phyloP scores from a whole-genome alignment of 2,797 vertebrate species.

The Neosilurus mollespiculum region DNA sequence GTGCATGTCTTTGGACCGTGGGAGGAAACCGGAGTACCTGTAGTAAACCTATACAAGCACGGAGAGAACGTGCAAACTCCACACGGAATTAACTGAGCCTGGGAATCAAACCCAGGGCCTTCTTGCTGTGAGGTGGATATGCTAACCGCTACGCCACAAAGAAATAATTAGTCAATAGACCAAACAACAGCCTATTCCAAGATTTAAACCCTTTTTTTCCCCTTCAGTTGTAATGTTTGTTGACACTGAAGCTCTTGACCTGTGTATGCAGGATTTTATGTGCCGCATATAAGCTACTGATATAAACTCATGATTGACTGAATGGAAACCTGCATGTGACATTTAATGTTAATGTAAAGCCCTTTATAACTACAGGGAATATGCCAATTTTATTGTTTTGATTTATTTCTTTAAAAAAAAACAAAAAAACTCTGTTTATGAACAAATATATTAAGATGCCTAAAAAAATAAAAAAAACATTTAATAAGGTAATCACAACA shows the following conservation, averaged over 20 bases:
- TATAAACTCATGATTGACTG: neutral
- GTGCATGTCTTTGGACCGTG: too few relatives aligned
- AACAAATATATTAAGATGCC: neutral
- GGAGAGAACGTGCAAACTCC: too few relatives aligned
- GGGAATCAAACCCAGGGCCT: too few relatives aligned
- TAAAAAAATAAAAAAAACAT: slow-evolving; percentile 8
- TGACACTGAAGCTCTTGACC: neutral
- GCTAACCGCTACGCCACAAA: too few relatives aligned
- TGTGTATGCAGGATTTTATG: neutral
- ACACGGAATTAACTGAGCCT: too few relatives aligned
- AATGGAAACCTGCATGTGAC: neutral
- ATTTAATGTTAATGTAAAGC: neutral
- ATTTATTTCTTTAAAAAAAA: neutral
- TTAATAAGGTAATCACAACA: neutral
- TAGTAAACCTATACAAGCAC: too few relatives aligned
- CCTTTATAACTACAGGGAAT: neutral
- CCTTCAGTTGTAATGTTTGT: neutral
- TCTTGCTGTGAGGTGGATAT: too few relatives aligned
- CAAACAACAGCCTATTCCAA: neutral
- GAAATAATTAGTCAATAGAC: too few relatives aligned
- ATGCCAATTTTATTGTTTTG: neutral
- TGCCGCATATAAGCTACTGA: neutral
- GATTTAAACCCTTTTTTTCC: neutral
- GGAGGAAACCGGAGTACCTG: too few relatives aligned
- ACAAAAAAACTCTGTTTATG: neutral